phyloP scores from a whole-genome alignment of 1,140 invertebrate genomes.

The Drepana arcuata region DNA sequence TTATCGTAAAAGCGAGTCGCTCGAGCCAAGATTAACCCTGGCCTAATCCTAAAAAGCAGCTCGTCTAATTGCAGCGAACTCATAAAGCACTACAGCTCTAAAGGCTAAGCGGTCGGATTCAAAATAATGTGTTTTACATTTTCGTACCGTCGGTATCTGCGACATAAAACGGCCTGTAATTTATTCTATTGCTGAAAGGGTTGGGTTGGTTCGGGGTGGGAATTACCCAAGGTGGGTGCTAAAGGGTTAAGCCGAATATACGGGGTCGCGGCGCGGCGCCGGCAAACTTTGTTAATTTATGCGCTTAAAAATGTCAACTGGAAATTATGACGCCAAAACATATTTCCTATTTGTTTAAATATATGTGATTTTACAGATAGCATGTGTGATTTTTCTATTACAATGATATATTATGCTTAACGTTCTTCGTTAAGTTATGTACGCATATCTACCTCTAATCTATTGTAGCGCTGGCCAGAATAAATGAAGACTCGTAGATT shows the following conservation, averaged over 20 bases:
- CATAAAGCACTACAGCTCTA: conserved; percentile 61
- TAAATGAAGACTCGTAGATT: too few species aligned
- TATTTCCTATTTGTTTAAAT: conserved; percentile 56
- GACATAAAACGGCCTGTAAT: conserved; percentile 69
- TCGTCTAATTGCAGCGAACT: conserved; percentile 58
- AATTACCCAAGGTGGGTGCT: conserved; percentile 71
- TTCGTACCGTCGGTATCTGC: conserved; percentile 63
- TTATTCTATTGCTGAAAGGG: conserved; percentile 72
- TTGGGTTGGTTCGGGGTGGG: conserved; percentile 60
- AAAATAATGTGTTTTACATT: conserved; percentile 71
- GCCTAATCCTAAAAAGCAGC: conserved; percentile 59
- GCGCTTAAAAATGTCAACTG: conserved; percentile 71
- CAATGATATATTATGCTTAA: too few species aligned
- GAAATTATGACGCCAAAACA: conserved; percentile 69
- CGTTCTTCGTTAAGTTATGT: too few species aligned
- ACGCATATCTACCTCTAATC: too few species aligned
- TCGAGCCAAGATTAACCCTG: conserved; percentile 30
- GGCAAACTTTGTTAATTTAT: conserved; percentile 70
- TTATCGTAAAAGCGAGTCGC: conserved; percentile 38
- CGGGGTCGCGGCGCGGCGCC: conserved; percentile 58
- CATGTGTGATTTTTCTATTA: not conserved
- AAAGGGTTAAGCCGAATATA: conserved; percentile 70
- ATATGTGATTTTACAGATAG: not conserved
- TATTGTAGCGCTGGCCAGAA: too few species aligned
- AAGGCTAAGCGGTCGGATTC: conserved; percentile 67